These are phyloP conservation scores for Manis javanica DNA, from an alignment of 2,797 vertebrate genomes.

Conservation along the genomic window DNA sequence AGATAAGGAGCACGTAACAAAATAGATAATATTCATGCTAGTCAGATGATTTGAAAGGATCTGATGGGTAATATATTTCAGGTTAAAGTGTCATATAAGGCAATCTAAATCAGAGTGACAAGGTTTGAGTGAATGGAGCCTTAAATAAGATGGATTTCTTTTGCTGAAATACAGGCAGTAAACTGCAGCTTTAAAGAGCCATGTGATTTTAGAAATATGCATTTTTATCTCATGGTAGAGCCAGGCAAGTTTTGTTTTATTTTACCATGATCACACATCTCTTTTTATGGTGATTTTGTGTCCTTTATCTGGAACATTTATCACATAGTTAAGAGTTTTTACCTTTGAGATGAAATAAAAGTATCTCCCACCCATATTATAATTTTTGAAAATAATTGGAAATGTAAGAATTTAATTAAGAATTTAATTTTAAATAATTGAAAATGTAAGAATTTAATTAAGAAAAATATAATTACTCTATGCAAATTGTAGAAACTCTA, in stretches of 20 bases:
- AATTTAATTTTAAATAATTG: not conserved
- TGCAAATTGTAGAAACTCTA: not conserved
- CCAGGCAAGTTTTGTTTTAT: not conserved
- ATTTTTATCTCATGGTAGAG: not conserved
- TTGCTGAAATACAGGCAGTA: not conserved
- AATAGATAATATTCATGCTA: constrained; percentile 60
- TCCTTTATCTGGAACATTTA: not conserved
- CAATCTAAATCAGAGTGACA: constrained; percentile 29
- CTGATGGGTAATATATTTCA: constrained; percentile 65
- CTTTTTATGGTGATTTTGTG: not conserved
- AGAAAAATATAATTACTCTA: not conserved
- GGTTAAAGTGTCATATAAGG: not conserved
- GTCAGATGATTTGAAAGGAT: constrained; percentile 60
- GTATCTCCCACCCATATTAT: not conserved
- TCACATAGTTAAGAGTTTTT: not conserved
- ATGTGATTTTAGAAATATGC: not conserved
- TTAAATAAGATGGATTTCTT: not conserved
- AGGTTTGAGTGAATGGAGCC: not conserved
- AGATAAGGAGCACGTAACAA: constrained; percentile 34
- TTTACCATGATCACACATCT: not conserved
- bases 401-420: not conserved
- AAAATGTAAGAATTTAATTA: not conserved
- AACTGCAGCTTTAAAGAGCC: not conserved
- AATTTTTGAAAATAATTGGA: not conserved
- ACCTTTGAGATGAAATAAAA: not conserved